A percentile compares a stretch with the other conserved stretches of the same genome.
These are phyloP conservation scores for Drosophila sordidula DNA, from an alignment of 2,888 invertebrate species.

Conservation along the genomic window DNA sequence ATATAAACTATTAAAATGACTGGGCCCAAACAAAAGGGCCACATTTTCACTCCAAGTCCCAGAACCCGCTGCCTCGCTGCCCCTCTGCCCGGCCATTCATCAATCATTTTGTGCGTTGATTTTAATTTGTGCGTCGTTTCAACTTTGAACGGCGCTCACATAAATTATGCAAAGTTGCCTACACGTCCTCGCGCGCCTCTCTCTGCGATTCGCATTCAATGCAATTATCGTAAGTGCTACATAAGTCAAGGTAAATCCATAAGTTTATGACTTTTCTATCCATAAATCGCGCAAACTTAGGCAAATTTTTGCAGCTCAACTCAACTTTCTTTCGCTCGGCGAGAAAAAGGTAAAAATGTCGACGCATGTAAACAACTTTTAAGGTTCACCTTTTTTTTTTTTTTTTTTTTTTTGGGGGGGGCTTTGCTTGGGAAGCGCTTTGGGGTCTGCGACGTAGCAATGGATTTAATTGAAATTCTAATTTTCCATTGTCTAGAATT, in stretches of 20 bases:
- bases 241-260: conserved; percentile 77
- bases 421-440: not conserved
- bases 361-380: conserved; percentile 58
- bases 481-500: conserved; percentile 15
- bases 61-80: no score
- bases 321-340: conserved; percentile 51
- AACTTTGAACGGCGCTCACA: conserved; percentile 72
- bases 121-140: conserved; percentile 76
- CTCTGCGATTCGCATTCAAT: conserved; percentile 58
- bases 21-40: conserved; percentile 35
- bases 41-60: no score
- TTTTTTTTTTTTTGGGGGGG: not conserved
- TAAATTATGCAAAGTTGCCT: conserved; percentile 77
- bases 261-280: conserved; percentile 75
- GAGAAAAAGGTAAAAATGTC: conserved; percentile 56
- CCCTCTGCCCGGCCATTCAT: conserved; percentile 54
- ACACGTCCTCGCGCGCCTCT: conserved; percentile 11
- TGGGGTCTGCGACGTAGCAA: not conserved
- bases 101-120: conserved; percentile 78
- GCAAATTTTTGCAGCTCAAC: conserved; percentile 56
- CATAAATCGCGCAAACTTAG: conserved; percentile 73
- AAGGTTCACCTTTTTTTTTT: conserved; percentile 9
- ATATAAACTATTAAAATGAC: conserved; percentile 60
- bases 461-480: conserved; percentile 6
- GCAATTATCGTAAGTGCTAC: conserved; percentile 78